Percentiles rank a stretch among this genome's conserved stretches.
These are phyloP conservation scores for Encarsia formosa DNA, from an alignment of 2,888 invertebrate species.

Conservation along the genomic window DNA sequence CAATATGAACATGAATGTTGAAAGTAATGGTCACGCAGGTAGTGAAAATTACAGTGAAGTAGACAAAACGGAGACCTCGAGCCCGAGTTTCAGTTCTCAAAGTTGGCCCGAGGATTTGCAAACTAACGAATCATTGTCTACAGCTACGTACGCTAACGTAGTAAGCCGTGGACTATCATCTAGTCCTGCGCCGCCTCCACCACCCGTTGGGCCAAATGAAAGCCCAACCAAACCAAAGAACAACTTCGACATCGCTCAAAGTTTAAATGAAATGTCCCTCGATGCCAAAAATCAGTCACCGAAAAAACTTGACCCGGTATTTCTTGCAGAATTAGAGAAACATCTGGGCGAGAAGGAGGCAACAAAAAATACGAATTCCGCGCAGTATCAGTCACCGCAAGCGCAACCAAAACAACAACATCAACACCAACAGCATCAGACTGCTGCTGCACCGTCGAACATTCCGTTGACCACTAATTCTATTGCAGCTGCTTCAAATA, in stretches of 20 bases:
- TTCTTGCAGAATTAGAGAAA: slow-evolving; percentile 65
- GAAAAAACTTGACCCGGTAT: slow-evolving; percentile 57
- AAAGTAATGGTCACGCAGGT: slow-evolving; percentile 26
- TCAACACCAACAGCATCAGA: background rate
- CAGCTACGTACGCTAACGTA: slow-evolving; percentile 40
- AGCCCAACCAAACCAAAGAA: slow-evolving; percentile 39
- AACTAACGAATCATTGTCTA: slow-evolving; percentile 13
- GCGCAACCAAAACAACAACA: slow-evolving; percentile 1
- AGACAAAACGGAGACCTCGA: slow-evolving; percentile 35
- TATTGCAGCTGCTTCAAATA: slow-evolving; percentile 31
- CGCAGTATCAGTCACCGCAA: slow-evolving; percentile 31
- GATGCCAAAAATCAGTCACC: slow-evolving; percentile 39
- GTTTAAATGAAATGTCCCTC: slow-evolving; percentile 36
- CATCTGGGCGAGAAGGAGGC: slow-evolving; percentile 55
- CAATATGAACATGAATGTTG: slow-evolving; percentile 35
- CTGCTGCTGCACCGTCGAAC: slow-evolving; percentile 1
- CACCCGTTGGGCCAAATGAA: slow-evolving; percentile 40
- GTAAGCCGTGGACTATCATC: slow-evolving; percentile 27
- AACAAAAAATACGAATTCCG: slow-evolving; percentile 50
- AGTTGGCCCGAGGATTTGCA: slow-evolving; percentile 46
- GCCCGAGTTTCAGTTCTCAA: slow-evolving; percentile 28
- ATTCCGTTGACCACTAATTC: slow-evolving; percentile 2
- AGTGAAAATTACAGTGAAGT: slow-evolving; percentile 45
- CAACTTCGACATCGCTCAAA: slow-evolving; percentile 42
- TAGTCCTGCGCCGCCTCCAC: slow-evolving; percentile 34